Evolutionary conservation across 2,113 vertebrate genomes (phyloP), one percentile per base, ranked within the genome.

Genomic region (Halcyon senegalensis): DNA sequence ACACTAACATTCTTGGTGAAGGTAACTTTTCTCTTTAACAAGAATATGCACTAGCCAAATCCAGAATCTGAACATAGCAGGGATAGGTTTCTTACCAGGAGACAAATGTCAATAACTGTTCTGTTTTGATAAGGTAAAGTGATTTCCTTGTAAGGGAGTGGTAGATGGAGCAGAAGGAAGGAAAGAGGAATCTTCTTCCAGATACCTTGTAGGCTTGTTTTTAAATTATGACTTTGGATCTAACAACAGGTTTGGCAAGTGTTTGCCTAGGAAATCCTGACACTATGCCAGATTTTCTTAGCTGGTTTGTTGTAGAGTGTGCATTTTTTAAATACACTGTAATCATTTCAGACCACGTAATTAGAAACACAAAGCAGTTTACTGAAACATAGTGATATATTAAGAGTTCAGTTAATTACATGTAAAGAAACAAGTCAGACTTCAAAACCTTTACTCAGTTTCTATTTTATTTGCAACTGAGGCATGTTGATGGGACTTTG

Each of bases 191-290:
- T 94, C 95, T 97, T 97, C 97, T 95, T 97, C 96, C 94, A 95
- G 93, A 97, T 96, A 97, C 97, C 97, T 97, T 82, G 94, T 97
- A 98, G 96, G 97, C 97, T 98, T 98, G 96, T 97, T 94, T 98
- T 98, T 97, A 97, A 98, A 98, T 98, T 98, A 96, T 3, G 69
- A 96, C 97, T 97, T 96, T 79, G 97, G 97, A 97, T 98, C 97
- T 98, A 97, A 98, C 97, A 96, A 96, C 94, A 95, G 97, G 96
- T 97, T 98, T 98, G 98, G 98, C 98, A 98, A 98, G 96, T 93
- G 96, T 97, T 98, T 98, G 97, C 97, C 97, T 96, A 95, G 95
- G 97, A 97, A 97, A 97, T 90, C 87, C 94, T 98, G 97, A 97
- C 97, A 94, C 89, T 0, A 16, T 96, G 98, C 98, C 98, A 98